These are phyloP conservation scores for Trachelipus rathkii DNA, from an alignment of 1,140 invertebrate genomes.

Conservation along the genomic window DNA sequence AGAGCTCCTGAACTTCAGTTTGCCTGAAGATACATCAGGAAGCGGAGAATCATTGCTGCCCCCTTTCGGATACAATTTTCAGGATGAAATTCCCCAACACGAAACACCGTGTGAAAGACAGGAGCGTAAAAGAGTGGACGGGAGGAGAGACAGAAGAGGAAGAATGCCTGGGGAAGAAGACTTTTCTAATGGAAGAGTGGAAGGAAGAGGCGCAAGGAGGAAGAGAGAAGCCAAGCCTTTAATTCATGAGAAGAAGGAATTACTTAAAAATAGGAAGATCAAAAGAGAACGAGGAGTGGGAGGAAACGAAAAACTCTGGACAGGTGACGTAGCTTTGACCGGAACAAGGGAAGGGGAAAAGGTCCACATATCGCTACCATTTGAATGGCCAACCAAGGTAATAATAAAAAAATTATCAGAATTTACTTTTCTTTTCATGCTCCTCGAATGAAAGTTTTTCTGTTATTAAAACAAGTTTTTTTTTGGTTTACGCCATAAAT, in stretches of 20 bases:
- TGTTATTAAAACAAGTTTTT: no score
- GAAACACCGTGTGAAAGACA: not conserved
- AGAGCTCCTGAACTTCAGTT: constrained; percentile 11
- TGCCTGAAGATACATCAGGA: constrained; percentile 1
- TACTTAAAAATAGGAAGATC: not conserved
- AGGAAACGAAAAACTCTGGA: constrained; percentile 1
- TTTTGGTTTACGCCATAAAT: no score
- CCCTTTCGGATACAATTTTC: not conserved
- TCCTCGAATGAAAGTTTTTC: no score
- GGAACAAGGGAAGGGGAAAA: not conserved
- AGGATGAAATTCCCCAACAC: not conserved
- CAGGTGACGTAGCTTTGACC: not conserved
- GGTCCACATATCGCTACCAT: not conserved
- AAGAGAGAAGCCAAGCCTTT: not conserved
- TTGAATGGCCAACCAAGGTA: constrained; percentile 9
- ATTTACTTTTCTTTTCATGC: no score
- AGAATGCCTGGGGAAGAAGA: not conserved
- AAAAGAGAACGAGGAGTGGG: not conserved
- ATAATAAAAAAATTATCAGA: not conserved
- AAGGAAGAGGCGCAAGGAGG: not conserved
- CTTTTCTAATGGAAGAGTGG: not conserved
- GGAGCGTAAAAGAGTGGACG: not conserved
- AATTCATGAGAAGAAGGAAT: not conserved
- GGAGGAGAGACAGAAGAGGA: not conserved
- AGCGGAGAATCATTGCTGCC: not conserved